Conservation (phyloP, 1,140 invertebrate genomes). For the Venturia canescens region DNA sequence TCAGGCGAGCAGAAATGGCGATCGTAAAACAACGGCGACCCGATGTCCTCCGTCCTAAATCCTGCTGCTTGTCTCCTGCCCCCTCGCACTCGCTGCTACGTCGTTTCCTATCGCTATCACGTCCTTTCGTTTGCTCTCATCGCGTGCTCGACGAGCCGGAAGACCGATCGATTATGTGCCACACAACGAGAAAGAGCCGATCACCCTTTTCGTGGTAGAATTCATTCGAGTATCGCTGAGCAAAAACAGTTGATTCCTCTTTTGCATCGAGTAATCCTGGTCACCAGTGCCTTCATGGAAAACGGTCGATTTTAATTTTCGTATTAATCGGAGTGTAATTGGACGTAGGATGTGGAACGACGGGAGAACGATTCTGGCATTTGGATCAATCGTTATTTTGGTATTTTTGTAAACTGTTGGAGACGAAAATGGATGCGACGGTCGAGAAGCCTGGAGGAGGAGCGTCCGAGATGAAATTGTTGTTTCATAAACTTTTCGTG, state of each 20-base stretch:
- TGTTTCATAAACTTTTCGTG: too few species aligned
- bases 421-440: too few species aligned
- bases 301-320: too few species aligned
- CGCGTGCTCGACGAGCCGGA: conserved; percentile 6
- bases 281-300: too few species aligned
- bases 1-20: background rate
- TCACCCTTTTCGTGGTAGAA: background rate
- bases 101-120: background rate
- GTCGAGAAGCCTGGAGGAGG: too few species aligned
- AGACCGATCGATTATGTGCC: conserved; percentile 21
- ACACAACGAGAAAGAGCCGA: conserved; percentile 19
- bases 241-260: background rate
- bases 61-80: background rate
- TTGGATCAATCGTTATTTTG: too few species aligned
- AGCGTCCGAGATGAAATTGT: too few species aligned
- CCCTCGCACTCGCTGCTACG: background rate
- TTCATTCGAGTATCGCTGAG: conserved; percentile 17
- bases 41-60: conserved; percentile 17
- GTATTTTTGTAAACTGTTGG: too few species aligned
- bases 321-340: background rate
- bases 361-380: too few species aligned
- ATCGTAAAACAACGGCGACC: conserved; percentile 29
- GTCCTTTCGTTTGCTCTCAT: conserved; percentile 15
- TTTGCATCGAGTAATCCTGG: background rate
- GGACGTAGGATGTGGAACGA: too few species aligned